These are phyloP conservation scores for Leptobrachium ailaonicum DNA, from an alignment of 2,113 vertebrate species.

Conservation along the genomic window DNA sequence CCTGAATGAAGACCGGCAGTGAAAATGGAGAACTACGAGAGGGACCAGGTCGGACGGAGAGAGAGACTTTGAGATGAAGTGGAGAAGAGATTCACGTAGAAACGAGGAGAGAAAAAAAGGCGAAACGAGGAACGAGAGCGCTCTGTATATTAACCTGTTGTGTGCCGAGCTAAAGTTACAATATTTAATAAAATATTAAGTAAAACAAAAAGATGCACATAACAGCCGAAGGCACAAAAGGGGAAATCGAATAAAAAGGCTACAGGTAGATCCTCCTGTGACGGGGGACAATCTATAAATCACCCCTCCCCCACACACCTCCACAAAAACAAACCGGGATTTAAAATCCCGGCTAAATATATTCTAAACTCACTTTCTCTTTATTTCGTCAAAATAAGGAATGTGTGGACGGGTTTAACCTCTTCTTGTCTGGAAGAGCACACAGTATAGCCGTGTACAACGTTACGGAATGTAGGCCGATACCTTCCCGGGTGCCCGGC, in stretches of 20 bases:
- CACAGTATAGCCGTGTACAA: background rate
- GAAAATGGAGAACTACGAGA: too few species aligned
- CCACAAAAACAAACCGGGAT: background rate
- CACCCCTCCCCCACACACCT: background rate
- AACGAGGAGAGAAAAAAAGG: background rate
- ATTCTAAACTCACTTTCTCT: constrained; percentile 11
- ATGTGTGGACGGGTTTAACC: constrained; percentile 17
- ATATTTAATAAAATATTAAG: constrained; percentile 27
- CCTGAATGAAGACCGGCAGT: too few species aligned
- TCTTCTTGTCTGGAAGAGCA: constrained; percentile 9
- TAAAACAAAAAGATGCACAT: constrained; percentile 20
- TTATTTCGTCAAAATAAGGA: constrained; percentile 14
- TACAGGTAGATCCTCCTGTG: constrained; percentile 5
- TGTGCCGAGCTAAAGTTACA: constrained; percentile 34
- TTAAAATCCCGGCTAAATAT: background rate
- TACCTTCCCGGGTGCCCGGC: background rate
- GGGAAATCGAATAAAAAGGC: background rate
- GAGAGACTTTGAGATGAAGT: background rate
- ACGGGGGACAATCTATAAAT: background rate
- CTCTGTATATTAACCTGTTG: constrained; percentile 10
- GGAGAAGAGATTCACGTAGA: background rate
- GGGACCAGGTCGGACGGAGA: background rate
- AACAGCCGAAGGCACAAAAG: constrained; percentile 35
- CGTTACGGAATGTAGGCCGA: background rate
- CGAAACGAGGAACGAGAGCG: background rate